phyloP scores from a whole-genome alignment of 2,888 invertebrate species.

The Aquatica leii region DNA sequence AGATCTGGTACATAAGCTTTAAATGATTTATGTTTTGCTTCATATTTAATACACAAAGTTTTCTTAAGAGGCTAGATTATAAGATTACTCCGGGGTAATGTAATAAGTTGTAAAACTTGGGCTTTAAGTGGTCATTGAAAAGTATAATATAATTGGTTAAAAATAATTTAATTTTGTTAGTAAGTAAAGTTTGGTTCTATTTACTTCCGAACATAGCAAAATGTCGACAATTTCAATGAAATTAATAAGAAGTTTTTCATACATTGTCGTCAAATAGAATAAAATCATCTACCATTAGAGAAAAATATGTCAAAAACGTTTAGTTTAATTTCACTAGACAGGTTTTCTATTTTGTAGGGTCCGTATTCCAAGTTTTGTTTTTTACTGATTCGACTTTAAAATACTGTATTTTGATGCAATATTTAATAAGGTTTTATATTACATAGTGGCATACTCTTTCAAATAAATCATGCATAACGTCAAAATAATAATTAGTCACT shows the following conservation, averaged over 20 bases:
- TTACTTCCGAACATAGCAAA: conserved; percentile 28
- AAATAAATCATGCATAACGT: conserved; percentile 23
- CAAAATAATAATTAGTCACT: conserved; percentile 22
- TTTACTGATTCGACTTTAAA: too few relatives aligned
- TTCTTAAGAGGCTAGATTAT: conserved; percentile 39
- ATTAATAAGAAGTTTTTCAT: conserved; percentile 38
- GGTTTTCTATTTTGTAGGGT: too few relatives aligned
- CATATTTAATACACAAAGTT: conserved; percentile 43
- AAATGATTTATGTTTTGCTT: conserved; percentile 39
- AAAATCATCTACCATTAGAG: conserved; percentile 37
- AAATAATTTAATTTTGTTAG: conserved; percentile 32
- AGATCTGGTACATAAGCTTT: conserved; percentile 42
- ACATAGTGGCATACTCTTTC: conserved; percentile 12
- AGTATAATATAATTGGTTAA: conserved; percentile 27
- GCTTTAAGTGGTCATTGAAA: conserved; percentile 38
- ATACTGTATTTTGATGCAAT: too few relatives aligned
- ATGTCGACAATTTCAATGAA: conserved; percentile 40
- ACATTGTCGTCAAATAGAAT: conserved; percentile 42
- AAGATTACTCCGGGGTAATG: conserved; percentile 42
- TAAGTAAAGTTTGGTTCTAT: conserved; percentile 1
- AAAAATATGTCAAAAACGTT: too few relatives aligned
- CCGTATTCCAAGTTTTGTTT: too few relatives aligned
- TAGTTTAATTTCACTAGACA: too few relatives aligned
- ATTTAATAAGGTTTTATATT: too few relatives aligned
- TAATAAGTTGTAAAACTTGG: conserved; percentile 41